These are phyloP conservation scores for Apogon talboti DNA, from an alignment of 2,797 vertebrate genomes.

Conservation along the genomic window DNA sequence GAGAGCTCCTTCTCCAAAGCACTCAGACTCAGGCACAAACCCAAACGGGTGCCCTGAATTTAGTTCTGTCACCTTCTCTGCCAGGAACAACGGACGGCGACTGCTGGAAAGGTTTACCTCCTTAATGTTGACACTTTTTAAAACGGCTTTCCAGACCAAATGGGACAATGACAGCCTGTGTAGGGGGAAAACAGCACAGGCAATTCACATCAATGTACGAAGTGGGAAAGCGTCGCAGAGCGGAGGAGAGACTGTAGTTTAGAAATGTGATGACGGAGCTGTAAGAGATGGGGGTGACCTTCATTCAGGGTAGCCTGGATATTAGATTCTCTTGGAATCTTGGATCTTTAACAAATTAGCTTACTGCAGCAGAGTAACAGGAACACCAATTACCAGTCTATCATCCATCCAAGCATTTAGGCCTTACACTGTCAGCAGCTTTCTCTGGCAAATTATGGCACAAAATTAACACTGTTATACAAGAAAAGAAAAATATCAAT, in stretches of 20 bases:
- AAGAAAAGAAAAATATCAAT: slow-evolving; percentile 16
- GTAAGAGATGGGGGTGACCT: neutral
- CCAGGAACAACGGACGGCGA: slow-evolving; percentile 65
- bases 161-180: slow-evolving; percentile 59
- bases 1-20: slow-evolving; percentile 39
- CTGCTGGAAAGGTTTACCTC: slow-evolving; percentile 71
- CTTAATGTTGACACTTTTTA: slow-evolving; percentile 48
- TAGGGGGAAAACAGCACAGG: slow-evolving; percentile 20
- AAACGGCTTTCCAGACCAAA: slow-evolving; percentile 38
- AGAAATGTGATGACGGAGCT: slow-evolving; percentile 29
- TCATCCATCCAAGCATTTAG: neutral
- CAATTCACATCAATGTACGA: slow-evolving; percentile 20
- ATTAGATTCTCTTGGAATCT: slow-evolving; percentile 10
- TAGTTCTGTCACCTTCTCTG: slow-evolving; percentile 45
- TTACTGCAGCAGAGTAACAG: neutral
- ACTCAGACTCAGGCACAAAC: slow-evolving; percentile 39
- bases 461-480: slow-evolving; percentile 14
- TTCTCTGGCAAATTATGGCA: slow-evolving; percentile 4
- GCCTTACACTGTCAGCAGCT: too few species aligned
- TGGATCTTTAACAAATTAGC: neutral
- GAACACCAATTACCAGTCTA: too few species aligned
- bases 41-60: slow-evolving; percentile 67
- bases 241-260: slow-evolving; percentile 4
- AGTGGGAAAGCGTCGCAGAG: slow-evolving; percentile 10
- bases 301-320: slow-evolving; percentile 1